Evolutionary conservation across 1,140 invertebrate genomes (phyloP).

Genomic region (Samia ricini): DNA sequence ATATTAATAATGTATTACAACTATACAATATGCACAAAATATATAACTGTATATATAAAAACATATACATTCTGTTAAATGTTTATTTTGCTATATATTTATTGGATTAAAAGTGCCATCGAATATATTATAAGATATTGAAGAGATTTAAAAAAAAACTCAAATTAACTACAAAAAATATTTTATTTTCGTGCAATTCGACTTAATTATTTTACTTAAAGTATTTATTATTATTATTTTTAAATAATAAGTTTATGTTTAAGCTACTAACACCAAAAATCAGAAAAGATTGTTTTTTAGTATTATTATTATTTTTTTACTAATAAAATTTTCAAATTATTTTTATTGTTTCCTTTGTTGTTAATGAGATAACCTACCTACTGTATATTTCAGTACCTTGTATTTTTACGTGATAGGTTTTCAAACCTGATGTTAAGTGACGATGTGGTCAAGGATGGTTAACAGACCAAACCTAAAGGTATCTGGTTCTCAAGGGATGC

Average conservation of each 20-base stretch:
- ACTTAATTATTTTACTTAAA: slow-evolving; percentile 48
- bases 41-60: not conserved
- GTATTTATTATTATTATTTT: slow-evolving; percentile 62
- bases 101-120: slow-evolving; percentile 62
- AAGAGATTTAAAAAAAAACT: not conserved
- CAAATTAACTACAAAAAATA: not conserved
- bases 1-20: not conserved
- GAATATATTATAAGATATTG: slow-evolving; percentile 16
- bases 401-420: too few species aligned
- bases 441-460: too few species aligned
- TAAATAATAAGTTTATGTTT: slow-evolving; percentile 49
- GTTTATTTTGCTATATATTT: slow-evolving; percentile 58
- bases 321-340: slow-evolving; percentile 40
- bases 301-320: slow-evolving; percentile 53
- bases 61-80: not conserved
- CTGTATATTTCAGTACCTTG: too few species aligned
- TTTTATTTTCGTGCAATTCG: slow-evolving; percentile 49
- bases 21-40: not conserved
- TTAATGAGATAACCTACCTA: too few species aligned
- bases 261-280: slow-evolving; percentile 75
- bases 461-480: too few species aligned
- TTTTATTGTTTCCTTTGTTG: slow-evolving; percentile 31
- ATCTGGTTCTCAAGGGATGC: too few species aligned
- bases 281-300: slow-evolving; percentile 53
- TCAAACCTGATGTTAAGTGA: too few species aligned